Base-by-base conservation (phyloP, 2,797 vertebrate genomes). In the Esox lucius region DNA sequence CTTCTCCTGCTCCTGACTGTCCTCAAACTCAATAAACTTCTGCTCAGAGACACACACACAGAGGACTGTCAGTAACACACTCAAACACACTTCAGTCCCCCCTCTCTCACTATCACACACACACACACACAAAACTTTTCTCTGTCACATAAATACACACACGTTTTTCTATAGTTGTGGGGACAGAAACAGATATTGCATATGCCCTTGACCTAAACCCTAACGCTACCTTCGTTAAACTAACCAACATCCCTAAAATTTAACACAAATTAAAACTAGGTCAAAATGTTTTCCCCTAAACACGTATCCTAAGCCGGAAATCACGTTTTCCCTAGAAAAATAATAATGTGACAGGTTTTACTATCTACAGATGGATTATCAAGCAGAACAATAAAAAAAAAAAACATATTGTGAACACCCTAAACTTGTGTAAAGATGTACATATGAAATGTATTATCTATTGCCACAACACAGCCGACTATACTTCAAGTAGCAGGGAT, bases 1-100 rank as follows among this genome's bases (percentile, higher is more conserved):
- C 92, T 99, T 99, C 82, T 99, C 98, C 83, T 98, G 97, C 72
- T 99, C 97, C 89, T 98, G 91, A 22, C 96, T 95, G 94, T 99
- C 97, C 87, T 99, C 97, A 88, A 98, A 98, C 87, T 99, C 97
- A 2, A 99, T 99, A 84, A 98, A 99, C 82, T 96, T 99, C 98
- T 99, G 78, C 33, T 76, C 81, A 68, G 8, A 59, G 1, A 87
- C 11, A 74, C 46, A 77, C 56, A 72, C 33, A 73, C 39, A 73
- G 28, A 72, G 35, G 31, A 13, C 24, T 35, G 22, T 66, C 35
- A 19, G 51, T 15, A 49, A 49, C 24, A 42, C 46, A 49, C 46
- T 66, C 9, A 65, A 26, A 62, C 56, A 64, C 68, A 70, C 53
- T 15, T 0, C 11, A 17, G 3, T 17, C 13, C 51, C 51, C 56